Conservation (phyloP, 1,140 invertebrate species). For the Pinna nobilis region DNA sequence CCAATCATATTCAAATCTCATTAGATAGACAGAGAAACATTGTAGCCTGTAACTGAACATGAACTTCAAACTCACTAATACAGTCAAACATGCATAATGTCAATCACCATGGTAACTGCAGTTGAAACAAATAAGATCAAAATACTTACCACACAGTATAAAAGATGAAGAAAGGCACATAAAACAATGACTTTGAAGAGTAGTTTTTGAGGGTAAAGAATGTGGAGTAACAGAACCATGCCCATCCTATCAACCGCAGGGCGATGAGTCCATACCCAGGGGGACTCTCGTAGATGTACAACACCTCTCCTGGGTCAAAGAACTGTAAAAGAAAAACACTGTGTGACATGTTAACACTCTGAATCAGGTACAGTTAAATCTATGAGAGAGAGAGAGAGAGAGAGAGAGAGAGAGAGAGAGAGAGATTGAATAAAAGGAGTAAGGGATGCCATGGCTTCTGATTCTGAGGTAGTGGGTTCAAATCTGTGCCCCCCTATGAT, state of each 20-base stretch:
- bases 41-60: too few relatives aligned
- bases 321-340: conserved; percentile 77
- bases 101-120: neutral
- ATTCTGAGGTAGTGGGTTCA: too few relatives aligned
- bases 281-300: conserved; percentile 92
- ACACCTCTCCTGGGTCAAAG: conserved; percentile 91
- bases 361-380: too few relatives aligned
- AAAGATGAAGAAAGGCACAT: conserved; percentile 82
- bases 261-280: conserved; percentile 89
- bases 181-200: conserved; percentile 84
- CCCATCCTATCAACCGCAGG: conserved; percentile 86
- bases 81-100: neutral
- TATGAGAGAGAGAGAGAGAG: too few relatives aligned
- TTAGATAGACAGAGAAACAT: too few relatives aligned
- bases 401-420: too few relatives aligned
- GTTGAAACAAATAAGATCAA: neutral
- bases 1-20: too few relatives aligned
- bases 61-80: neutral
- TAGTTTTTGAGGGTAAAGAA: conserved; percentile 89
- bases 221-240: conserved; percentile 87
- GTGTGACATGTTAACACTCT: neutral
- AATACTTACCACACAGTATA: conserved; percentile 67
- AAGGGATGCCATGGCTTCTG: too few relatives aligned
- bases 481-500: too few relatives aligned
- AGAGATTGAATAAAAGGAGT: too few relatives aligned